Percentiles rank a stretch among this genome's conserved stretches.
Evolutionary conservation across 2,797 vertebrate genomes (phyloP).

Genomic region (Lacerta bilineata): DNA sequence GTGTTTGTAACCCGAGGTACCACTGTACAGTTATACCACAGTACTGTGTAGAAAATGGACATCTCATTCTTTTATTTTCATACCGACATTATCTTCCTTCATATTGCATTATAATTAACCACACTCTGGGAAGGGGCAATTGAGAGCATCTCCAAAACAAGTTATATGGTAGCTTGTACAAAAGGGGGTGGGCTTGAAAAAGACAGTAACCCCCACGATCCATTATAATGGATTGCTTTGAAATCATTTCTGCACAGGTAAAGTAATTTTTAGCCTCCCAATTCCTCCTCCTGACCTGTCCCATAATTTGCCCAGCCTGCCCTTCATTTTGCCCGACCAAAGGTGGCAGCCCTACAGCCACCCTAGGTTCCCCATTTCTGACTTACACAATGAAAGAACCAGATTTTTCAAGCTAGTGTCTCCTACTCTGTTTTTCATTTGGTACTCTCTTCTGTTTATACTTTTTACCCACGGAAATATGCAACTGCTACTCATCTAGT

Average conservation of each 20-base stretch:
- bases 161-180: not conserved
- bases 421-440: slow-evolving; percentile 43
- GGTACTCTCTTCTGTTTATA: slow-evolving; percentile 23
- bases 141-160: not conserved
- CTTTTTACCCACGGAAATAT: slow-evolving; percentile 55
- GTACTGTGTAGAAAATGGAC: slow-evolving; percentile 24
- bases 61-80: not conserved
- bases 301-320: no score
- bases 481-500: slow-evolving; percentile 11
- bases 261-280: no score
- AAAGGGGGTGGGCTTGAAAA: no score
- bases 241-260: no score
- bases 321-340: no score
- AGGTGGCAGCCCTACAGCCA: no score
- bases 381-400: not conserved
- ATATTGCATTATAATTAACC: not conserved
- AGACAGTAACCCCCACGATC: no score
- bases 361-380: not conserved
- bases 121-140: not conserved
- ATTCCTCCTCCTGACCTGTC: no score
- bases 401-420: slow-evolving; percentile 12
- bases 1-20: no score
- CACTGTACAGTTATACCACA: not conserved
- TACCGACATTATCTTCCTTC: not conserved
- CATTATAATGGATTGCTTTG: no score